Evolutionary conservation across 2,113 vertebrate species (phyloP).

Genomic region (Trogon melanurus): DNA sequence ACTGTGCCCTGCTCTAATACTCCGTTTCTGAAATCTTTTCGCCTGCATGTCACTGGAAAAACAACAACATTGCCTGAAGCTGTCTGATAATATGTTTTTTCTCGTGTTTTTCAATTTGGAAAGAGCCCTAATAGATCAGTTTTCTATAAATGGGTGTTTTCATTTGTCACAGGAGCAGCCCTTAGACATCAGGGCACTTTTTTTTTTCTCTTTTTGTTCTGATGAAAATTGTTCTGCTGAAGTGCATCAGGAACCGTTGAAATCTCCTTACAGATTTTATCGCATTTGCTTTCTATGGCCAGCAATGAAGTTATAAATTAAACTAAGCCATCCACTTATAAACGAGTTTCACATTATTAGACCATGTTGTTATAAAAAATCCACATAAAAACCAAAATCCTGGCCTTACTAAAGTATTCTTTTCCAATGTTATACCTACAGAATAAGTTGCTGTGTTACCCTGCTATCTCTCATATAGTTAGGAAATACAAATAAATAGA

Average conservation of each 20-base stretch:
- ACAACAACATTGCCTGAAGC: not conserved
- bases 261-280: not conserved
- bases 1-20: not conserved
- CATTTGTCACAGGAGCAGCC: not conserved
- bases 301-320: not conserved
- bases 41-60: not conserved
- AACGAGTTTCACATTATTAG: not conserved
- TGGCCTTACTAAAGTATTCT: not conserved
- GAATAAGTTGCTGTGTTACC: not conserved
- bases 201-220: not conserved
- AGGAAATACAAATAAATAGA: not conserved
- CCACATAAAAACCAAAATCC: not conserved
- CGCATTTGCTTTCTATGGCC: not conserved
- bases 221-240: conserved; percentile 1
- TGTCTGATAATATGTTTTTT: not conserved
- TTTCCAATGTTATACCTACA: not conserved
- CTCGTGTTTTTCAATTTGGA: conserved; percentile 10
- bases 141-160: conserved; percentile 10
- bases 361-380: not conserved
- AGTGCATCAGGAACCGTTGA: not conserved
- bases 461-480: not conserved
- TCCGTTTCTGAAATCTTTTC: not conserved
- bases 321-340: not conserved
- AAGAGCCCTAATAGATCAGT: not conserved
- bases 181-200: not conserved